These are phyloP conservation scores for Malurus cyaneus DNA, from an alignment of 2,113 vertebrate genomes.

Conservation along the genomic window DNA sequence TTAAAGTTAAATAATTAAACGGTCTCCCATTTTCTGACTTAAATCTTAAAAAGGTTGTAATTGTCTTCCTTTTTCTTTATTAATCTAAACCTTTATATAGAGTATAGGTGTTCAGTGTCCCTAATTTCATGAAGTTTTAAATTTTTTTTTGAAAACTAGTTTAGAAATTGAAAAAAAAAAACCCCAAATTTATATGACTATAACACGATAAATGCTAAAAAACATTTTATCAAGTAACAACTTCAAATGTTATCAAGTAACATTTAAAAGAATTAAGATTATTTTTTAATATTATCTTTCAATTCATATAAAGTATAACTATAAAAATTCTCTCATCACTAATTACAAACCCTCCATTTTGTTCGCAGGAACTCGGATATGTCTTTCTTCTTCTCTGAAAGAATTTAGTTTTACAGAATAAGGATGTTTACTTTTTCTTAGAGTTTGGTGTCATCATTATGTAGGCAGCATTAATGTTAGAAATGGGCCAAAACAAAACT, in stretches of 20 bases:
- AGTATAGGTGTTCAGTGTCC: not conserved
- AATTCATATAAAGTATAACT: not conserved
- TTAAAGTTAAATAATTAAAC: not conserved
- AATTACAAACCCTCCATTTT: not conserved
- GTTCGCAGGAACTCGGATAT: not conserved
- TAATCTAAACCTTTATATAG: not conserved
- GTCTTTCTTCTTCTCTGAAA: not conserved
- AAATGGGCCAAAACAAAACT: not conserved
- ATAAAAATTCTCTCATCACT: not conserved
- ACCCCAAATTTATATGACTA: accelerated
- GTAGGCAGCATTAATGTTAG: not conserved
- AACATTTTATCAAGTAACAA: not conserved
- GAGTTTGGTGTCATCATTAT: not conserved
- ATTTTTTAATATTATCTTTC: not conserved
- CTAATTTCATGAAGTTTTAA: not conserved
- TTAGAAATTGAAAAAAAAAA: not conserved
- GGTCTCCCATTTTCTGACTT: not conserved
- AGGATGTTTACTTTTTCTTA: not conserved
- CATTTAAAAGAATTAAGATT: not conserved
- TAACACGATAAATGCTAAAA: not conserved
- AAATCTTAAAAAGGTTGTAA: not conserved
- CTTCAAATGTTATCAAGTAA: not conserved
- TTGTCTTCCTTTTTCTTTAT: not conserved
- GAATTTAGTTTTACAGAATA: not conserved
- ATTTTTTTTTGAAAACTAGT: not conserved